Conservation (phyloP, 1,140 invertebrate genomes). For the Cecropterus lyciades region DNA sequence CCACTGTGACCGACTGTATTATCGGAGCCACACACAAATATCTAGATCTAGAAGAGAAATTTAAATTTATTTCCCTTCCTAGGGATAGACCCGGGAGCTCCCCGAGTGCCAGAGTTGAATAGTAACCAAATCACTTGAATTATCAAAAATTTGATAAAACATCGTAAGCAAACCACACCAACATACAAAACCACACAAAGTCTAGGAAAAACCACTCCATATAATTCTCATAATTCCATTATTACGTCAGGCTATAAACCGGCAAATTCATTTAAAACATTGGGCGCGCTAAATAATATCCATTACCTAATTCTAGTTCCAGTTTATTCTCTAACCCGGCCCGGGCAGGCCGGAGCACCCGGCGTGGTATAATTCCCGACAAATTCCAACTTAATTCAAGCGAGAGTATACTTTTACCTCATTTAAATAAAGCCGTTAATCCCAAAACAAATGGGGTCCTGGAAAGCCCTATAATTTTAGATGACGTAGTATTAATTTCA, state of each 20-base stretch:
- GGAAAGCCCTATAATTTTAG: conserved; percentile 35
- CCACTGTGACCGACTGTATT: no score
- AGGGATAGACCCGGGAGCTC: no score
- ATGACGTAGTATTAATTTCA: conserved; percentile 42
- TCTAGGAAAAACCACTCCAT: neutral
- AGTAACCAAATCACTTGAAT: no score
- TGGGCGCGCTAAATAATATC: conserved; percentile 15
- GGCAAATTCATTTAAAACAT: conserved; percentile 13
- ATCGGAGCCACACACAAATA: no score
- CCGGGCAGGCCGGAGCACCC: conserved; percentile 22
- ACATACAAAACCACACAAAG: neutral
- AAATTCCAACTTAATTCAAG: conserved; percentile 32
- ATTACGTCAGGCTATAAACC: neutral
- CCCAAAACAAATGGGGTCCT: conserved; percentile 42
- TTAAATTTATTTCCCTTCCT: no score
- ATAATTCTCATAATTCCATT: neutral
- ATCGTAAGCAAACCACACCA: no score
- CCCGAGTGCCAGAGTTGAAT: no score
- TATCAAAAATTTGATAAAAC: no score
- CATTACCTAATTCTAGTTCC: conserved; percentile 29
- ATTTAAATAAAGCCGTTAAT: conserved; percentile 39
- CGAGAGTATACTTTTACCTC: conserved; percentile 32
- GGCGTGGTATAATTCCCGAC: conserved; percentile 26
- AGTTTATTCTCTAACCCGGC: conserved; percentile 23
- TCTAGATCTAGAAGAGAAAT: no score